Evolutionary conservation across 1,140 invertebrate genomes (phyloP), one percentile per base, ranked within the genome.

Genomic region (Streblospio benedicti): DNA sequence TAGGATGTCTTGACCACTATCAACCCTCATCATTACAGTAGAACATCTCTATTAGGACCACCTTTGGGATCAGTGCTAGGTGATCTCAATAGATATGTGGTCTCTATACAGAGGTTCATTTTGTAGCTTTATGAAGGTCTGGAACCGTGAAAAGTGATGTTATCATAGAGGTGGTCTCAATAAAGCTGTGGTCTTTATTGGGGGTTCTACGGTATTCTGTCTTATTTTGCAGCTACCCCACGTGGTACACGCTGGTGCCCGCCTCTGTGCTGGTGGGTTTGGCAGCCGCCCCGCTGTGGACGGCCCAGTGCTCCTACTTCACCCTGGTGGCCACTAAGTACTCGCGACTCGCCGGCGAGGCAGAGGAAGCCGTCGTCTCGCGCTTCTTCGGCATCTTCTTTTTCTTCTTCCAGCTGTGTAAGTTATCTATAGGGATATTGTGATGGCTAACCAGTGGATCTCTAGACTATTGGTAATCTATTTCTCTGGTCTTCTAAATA

Each of bases 331-430:
- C 88, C 32, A 87, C 89, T 43, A 87, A 93, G 62, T 82, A 81
- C 59, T 71, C 81, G 1, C 67, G 71, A 31, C 56, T 79, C 23
- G 79, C 74, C 1, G 66, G 69, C 1, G 69, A 93, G 69, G 82
- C 87, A 0, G 85, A 88, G 4, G 91, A 95, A 73, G 88, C 87
- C 4, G 90, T 95, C 63, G 89, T 97, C 55, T 90, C 93, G 38
- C 78, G 90, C 66, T 97, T 97, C 83, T 98, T 97, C 77, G 94
- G 94, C 25, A 90, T 96, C 81, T 98, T 98, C 84, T 97, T 97
- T 81, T 85, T 97, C 62, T 86, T 93, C 58, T 97, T 94, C 85
- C 94, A 98, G 72, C 90, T 89, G 0, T 89, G 93, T 77, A 59
- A 69, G 73, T 66, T 35, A 25, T 44, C 50, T 5, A 33, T 51